These are phyloP conservation scores for Bergia sp. DNA, from an alignment of 92 coral and sea anemone species.

Conservation along the genomic window DNA sequence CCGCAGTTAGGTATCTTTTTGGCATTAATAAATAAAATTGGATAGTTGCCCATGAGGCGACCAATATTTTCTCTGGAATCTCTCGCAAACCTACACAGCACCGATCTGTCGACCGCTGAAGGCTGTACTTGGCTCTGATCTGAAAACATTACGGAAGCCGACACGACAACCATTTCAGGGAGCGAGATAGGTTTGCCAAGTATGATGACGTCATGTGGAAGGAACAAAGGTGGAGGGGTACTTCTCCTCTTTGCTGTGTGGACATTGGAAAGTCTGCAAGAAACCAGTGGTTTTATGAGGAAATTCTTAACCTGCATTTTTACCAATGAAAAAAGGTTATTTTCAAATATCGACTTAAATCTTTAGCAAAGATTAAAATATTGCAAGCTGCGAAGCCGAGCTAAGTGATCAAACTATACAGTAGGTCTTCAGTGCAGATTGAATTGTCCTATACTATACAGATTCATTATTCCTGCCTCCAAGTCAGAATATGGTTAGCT, in stretches of 20 bases:
- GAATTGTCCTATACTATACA: no score
- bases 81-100: constrained; percentile 35
- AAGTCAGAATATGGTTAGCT: no score
- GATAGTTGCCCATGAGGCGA: constrained; percentile 25
- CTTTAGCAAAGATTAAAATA: no score
- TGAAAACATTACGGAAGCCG: not conserved
- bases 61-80: constrained; percentile 19
- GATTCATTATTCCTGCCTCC: no score
- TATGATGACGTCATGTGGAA: constrained; percentile 7
- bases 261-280: not conserved
- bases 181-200: constrained; percentile 19
- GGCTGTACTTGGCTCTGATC: not conserved
- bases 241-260: not conserved
- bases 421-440: no score
- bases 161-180: not conserved
- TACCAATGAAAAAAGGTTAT: no score
- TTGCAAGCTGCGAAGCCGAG: no score
- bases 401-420: no score
- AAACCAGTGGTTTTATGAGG: not conserved
- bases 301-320: no score
- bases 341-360: no score
- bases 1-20: constrained; percentile 5
- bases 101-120: not conserved
- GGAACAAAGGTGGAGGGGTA: not conserved
- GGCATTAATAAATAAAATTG: not conserved